Evolutionary conservation across 2,888 invertebrate genomes (phyloP).

Genomic region (Operophtera brumata): DNA sequence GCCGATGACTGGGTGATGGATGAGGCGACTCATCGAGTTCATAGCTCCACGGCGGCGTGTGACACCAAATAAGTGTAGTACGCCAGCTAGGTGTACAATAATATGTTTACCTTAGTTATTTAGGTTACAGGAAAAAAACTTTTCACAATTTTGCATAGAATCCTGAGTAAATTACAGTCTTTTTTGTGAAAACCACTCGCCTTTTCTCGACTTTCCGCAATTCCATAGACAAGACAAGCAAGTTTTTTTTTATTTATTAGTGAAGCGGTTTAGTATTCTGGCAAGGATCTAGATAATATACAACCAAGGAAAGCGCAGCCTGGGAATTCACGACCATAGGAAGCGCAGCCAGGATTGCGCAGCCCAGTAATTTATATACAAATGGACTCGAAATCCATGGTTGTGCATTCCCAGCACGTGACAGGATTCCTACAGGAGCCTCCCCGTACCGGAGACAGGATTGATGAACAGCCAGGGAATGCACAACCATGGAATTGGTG

Average conservation of each 20-base stretch:
- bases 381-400: too few relatives aligned
- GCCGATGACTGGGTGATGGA: conserved; percentile 63
- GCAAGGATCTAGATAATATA: too few relatives aligned
- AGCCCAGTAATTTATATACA: too few relatives aligned
- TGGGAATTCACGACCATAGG: too few relatives aligned
- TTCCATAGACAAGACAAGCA: conserved; percentile 52
- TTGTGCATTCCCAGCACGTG: too few relatives aligned
- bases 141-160: conserved; percentile 42
- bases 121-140: conserved; percentile 35
- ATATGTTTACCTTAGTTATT: conserved; percentile 49
- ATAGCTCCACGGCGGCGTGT: conserved; percentile 33
- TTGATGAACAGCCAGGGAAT: too few relatives aligned
- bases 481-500: too few relatives aligned
- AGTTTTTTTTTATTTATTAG: conserved; percentile 11
- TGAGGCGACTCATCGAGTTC: conserved; percentile 61
- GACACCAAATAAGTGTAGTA: conserved; percentile 9
- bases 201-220: conserved; percentile 47
- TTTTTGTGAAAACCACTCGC: conserved; percentile 57
- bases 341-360: too few relatives aligned
- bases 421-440: too few relatives aligned
- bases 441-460: too few relatives aligned
- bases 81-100: not conserved
- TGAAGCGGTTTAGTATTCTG: too few relatives aligned
- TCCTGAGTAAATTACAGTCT: conserved; percentile 32
- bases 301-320: too few relatives aligned